Conservation (phyloP, 2,888 invertebrate species). For the Lycophotia porphyrea region DNA sequence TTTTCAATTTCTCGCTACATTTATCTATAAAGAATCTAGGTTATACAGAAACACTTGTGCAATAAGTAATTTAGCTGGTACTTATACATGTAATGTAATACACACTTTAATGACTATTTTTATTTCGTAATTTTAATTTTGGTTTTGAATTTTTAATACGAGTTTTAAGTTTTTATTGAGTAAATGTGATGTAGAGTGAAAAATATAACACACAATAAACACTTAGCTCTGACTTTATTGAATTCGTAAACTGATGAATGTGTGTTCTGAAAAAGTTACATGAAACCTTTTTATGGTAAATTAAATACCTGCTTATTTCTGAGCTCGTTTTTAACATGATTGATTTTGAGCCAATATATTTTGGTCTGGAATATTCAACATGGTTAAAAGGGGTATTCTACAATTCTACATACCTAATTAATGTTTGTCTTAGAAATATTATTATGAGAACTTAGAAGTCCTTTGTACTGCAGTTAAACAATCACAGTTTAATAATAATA, state of each 20-base stretch:
- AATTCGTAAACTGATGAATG: not conserved
- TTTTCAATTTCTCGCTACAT: slow-evolving; percentile 51
- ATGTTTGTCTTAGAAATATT: not conserved
- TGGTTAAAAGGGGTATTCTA: not conserved
- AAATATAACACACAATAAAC: not conserved
- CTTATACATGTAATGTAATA: slow-evolving; percentile 21
- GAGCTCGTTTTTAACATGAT: not conserved
- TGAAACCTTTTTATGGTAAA: not conserved
- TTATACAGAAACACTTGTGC: slow-evolving; percentile 41
- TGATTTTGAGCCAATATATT: not conserved
- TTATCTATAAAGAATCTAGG: slow-evolving; percentile 50
- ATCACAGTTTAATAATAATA: not conserved
- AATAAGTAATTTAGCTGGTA: slow-evolving; percentile 39
- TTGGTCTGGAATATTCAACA: not conserved
- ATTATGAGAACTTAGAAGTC: not conserved
- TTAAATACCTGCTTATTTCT: not conserved
- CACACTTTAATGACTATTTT: slow-evolving; percentile 34
- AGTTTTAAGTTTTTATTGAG: not conserved
- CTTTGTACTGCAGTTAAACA: not conserved
- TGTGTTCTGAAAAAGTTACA: not conserved
- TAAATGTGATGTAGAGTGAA: not conserved
- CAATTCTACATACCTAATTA: too few relatives aligned
- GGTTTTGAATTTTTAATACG: not conserved
- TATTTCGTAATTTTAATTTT: slow-evolving; percentile 4
- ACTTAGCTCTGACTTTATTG: not conserved